Conservation (phyloP, 2,888 invertebrate genomes). For the Stegana nigrithorax region DNA sequence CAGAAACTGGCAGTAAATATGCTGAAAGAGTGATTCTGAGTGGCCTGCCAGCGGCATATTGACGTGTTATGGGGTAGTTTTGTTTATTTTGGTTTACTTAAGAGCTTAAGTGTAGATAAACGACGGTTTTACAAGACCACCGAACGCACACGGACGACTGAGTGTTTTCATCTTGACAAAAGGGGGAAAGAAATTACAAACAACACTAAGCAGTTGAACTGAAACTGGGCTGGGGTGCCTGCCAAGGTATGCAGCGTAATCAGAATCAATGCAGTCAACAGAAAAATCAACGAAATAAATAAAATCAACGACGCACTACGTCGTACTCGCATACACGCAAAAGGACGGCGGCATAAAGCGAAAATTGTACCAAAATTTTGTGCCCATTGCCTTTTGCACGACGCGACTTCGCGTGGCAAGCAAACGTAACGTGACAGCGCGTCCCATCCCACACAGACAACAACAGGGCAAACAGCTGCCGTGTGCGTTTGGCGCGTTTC, state of each 20-base stretch:
- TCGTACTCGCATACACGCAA: constrained; percentile 9
- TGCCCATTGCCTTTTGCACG: constrained; percentile 6
- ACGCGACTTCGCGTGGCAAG: neutral
- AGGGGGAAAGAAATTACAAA: constrained; percentile 28
- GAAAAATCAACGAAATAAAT: constrained; percentile 27
- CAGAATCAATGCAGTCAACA: constrained; percentile 29
- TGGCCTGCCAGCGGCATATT: no score
- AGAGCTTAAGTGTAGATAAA: constrained; percentile 53
- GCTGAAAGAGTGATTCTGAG: no score
- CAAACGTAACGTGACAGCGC: no score
- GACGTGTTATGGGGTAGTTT: constrained; percentile 38
- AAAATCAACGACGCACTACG: constrained; percentile 30
- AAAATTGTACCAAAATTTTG: neutral
- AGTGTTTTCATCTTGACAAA: neutral
- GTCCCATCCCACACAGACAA: no score
- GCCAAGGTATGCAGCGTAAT: constrained; percentile 27
- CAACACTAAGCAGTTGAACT: no score
- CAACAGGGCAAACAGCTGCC: no score
- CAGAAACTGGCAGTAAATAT: constrained; percentile 41
- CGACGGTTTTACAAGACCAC: constrained; percentile 49
- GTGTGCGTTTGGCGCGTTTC: no score
- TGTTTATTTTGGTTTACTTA: constrained; percentile 52
- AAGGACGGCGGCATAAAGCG: constrained; percentile 25
- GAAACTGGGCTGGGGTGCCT: constrained; percentile 25
- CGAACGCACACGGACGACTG: constrained; percentile 22